Base-by-base conservation (phyloP, 2,797 vertebrate species). In the Bradypus variegatus region DNA sequence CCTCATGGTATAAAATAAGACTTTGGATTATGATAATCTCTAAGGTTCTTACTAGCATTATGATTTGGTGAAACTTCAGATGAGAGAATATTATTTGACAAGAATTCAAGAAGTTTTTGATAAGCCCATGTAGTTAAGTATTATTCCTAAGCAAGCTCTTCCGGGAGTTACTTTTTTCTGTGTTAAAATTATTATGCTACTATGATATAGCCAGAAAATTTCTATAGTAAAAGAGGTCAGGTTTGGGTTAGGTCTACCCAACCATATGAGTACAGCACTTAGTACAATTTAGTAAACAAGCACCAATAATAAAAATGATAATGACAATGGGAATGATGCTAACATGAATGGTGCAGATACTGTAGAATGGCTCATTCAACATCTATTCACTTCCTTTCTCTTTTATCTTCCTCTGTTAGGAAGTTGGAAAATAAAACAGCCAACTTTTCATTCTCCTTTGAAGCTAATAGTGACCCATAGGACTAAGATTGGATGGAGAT, bases 111-210 rank as follows among this genome's bases (percentile, higher is more conserved):
- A 4, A 33, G 72, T 88, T 90, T 91, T 75, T 86, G 64, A 33
- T 80, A 87, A 27, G 11, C 9, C 38, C 38, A 8, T 82, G 55
- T 65, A 89, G 88, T 75, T 88, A 81, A 33, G 3, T 55, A 81
- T 87, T 91, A 93, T 70, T 86, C 72, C 50, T 91, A 65, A 90
- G 62, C 72, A 82, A 88, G 23, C 19, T 87, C 9, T 90, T 16
- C 10, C 80, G 23, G 15, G 60, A 88, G 76, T 67, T n/a, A 48
- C 48, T 41, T 79, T 84, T 90, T 88, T 91, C 89, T 64, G 80
- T 48, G 87, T 90, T 93, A 31, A 82, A 90, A 69, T 93, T 86
- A 70, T 16, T 77, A 36, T 72, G 75, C 67, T 86, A 78, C 18
- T 64, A 87, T 82, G 41, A 81, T 38, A 45, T 53, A 41, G 50